Percentiles rank a stretch among this genome's conserved stretches.
Evolutionary conservation across 2,888 invertebrate species (phyloP).

Genomic region (Drosophila fungiperda): DNA sequence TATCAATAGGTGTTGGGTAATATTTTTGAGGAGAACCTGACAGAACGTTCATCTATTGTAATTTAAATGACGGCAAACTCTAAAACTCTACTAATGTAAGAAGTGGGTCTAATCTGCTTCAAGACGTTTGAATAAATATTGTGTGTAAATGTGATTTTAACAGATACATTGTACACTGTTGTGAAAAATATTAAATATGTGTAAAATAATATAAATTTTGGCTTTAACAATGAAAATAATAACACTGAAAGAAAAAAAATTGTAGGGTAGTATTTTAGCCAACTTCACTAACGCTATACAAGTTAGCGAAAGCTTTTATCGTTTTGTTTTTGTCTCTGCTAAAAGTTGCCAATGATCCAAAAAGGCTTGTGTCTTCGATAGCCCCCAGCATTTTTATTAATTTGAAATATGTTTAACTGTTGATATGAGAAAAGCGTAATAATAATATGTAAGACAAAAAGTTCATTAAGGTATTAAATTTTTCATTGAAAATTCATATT

Average conservation of each 20-base stretch:
- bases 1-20: constrained; percentile 36
- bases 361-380: constrained; percentile 2
- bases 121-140: background rate
- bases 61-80: background rate
- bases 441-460: background rate
- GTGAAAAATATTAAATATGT: background rate
- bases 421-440: background rate
- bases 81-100: background rate
- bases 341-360: constrained; percentile 7
- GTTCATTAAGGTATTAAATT: background rate
- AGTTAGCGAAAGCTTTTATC: background rate
- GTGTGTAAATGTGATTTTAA: background rate
- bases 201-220: background rate
- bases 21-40: constrained; percentile 21
- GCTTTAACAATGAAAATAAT: background rate
- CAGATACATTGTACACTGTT: background rate
- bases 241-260: background rate
- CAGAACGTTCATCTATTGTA: background rate
- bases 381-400: background rate
- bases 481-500: background rate
- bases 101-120: background rate
- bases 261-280: background rate
- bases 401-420: constrained; percentile 7
- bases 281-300: background rate
- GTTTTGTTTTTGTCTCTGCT: constrained; percentile 34